Evolutionary conservation across 2,888 invertebrate species (phyloP).

Genomic region (Eupithecia vulgata): DNA sequence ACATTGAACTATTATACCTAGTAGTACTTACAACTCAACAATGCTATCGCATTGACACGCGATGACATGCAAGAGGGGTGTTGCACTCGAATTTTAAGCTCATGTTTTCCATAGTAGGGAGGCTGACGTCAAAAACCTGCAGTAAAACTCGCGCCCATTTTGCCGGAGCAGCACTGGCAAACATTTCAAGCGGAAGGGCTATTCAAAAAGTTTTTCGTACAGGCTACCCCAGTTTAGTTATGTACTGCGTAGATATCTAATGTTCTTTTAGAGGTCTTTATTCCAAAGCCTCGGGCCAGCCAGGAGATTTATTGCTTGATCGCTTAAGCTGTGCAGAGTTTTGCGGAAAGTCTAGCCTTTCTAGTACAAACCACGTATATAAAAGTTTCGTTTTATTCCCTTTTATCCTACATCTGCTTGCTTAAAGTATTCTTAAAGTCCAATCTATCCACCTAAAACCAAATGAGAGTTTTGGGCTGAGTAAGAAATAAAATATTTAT

Average conservation of each 20-base stretch:
- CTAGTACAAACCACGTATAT: background rate
- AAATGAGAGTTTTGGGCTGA: too few species aligned
- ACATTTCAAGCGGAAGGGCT: background rate
- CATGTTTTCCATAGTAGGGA: background rate
- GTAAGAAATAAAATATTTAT: too few species aligned
- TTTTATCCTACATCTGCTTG: background rate
- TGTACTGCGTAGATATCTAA: background rate
- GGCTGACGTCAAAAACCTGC: conserved; percentile 12
- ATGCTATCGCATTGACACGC: too few species aligned
- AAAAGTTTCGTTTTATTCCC: background rate
- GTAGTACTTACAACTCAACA: too few species aligned
- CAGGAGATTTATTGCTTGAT: background rate
- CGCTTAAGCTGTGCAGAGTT: background rate
- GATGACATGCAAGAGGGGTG: too few species aligned
- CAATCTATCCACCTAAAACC: too few species aligned
- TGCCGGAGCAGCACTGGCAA: background rate
- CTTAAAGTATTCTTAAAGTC: too few species aligned
- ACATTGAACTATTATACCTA: too few species aligned
- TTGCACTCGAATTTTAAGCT: background rate
- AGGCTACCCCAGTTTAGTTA: background rate
- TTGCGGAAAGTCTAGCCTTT: background rate
- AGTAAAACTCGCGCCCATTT: conserved; percentile 10
- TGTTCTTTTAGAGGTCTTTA: conserved; percentile 3
- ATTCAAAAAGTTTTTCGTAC: conserved; percentile 8
- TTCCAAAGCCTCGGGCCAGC: background rate